Conservation (phyloP, 2,797 vertebrate species). For the Ispidina lecontei region DNA sequence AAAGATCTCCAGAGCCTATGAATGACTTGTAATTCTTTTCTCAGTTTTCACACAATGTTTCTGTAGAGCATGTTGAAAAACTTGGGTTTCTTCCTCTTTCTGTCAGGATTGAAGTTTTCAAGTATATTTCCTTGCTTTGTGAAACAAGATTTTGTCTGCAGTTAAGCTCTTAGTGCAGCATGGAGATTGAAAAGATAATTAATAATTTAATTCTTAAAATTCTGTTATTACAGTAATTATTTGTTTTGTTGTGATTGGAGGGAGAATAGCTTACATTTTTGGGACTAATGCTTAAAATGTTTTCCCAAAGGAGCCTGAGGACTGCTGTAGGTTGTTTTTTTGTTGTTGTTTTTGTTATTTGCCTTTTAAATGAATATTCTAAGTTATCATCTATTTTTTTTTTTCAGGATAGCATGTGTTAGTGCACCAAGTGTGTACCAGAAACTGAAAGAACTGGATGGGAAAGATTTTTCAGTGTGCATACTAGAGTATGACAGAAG, state of each 20-base stretch:
- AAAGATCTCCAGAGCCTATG: neutral
- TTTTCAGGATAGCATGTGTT: slow-evolving; percentile 90
- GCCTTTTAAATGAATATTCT: neutral
- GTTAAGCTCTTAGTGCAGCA: neutral
- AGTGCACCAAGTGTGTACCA: slow-evolving; percentile 94
- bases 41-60: neutral
- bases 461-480: slow-evolving; percentile 70
- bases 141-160: neutral
- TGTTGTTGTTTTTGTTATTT: neutral
- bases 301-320: neutral
- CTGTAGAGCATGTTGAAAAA: neutral
- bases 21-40: neutral
- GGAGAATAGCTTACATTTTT: neutral
- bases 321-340: neutral
- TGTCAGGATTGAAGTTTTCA: neutral
- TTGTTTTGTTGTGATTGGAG: neutral
- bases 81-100: neutral
- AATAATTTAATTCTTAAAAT: neutral
- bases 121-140: neutral
- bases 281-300: neutral
- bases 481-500: slow-evolving; percentile 92
- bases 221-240: neutral
- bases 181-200: neutral
- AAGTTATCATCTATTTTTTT: neutral
- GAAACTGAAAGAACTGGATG: slow-evolving; percentile 85